Conservation (phyloP, 2,888 invertebrate genomes). For the Oxystoma pomonae region DNA sequence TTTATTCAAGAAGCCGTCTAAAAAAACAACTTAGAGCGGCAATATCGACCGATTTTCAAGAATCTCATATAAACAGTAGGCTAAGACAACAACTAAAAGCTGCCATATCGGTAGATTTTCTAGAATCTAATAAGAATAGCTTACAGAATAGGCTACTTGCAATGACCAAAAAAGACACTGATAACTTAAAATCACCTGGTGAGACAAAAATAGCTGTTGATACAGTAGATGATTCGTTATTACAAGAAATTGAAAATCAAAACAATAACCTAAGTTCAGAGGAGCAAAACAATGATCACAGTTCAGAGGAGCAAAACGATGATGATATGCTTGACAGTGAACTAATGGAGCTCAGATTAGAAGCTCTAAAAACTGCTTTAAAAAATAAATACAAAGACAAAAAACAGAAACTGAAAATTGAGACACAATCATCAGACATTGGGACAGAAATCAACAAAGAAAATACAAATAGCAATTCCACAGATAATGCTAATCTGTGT, state of each 20-base stretch:
- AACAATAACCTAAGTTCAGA: constrained; percentile 4
- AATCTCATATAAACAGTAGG: constrained; percentile 29
- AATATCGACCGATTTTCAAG: neutral
- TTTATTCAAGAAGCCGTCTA: neutral
- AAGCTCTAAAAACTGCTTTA: constrained; percentile 65
- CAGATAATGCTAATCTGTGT: constrained; percentile 33
- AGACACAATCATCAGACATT: constrained; percentile 16
- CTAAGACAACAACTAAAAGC: constrained; percentile 50
- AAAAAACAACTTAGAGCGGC: neutral
- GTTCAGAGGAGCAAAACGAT: constrained; percentile 14
- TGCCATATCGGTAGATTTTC: constrained; percentile 49
- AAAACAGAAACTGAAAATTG: constrained; percentile 40
- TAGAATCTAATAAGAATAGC: constrained; percentile 35
- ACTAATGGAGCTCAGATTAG: constrained; percentile 58
- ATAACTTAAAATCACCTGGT: neutral
- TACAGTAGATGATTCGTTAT: constrained; percentile 7
- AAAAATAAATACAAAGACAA: constrained; percentile 61
- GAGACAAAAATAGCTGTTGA: neutral
- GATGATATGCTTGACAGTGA: constrained; percentile 51
- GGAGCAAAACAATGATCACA: constrained; percentile 2
- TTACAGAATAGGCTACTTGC: constrained; percentile 39
- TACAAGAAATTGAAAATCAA: constrained; percentile 11
- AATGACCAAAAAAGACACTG: constrained; percentile 33
- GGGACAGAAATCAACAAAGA: constrained; percentile 32
- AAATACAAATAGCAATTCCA: constrained; percentile 26